Base-by-base conservation (phyloP, 1,140 invertebrate species). In the Saccostrea glomerata region DNA sequence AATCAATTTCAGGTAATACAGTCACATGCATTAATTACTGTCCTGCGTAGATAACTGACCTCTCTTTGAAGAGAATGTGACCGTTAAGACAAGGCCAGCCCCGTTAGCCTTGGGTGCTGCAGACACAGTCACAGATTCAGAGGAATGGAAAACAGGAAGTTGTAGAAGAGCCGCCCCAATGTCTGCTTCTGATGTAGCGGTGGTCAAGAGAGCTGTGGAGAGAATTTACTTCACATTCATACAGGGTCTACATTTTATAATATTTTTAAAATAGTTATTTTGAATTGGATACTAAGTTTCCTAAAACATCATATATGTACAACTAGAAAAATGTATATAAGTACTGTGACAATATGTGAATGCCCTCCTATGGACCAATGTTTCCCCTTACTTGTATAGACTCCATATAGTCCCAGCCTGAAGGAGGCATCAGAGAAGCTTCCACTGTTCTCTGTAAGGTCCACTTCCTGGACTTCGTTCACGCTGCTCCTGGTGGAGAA, bases 381-480 rank as follows among this genome's bases (percentile, higher is more conserved):
- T 15, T 9, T 30, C 25, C 4, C 0, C 58, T 63, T n/a, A 77
- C 92, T 89, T 66, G 92, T 93, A 77, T 82, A 92, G 5, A 88
- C 91, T 11, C 88, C 89, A 83, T 90, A 84, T 36, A 93, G 54
- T 5, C 90, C 89, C 0, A 93, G 84, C 55, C 88, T 85, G 84
- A 88, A 91, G 2, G 82, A 84, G 20, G 84, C 89, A 58, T 84
- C 86, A 58, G 82, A 83, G 30, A 87, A 60, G 20, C 85, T 63
- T 7, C 86, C 82, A 55, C 40, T 60, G 30, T 87, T 85, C 13
- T 89, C 90, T n/a, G 55, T 73, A 15, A 92, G 60, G 5, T 84
- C 89, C 6, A 93, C 87, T 2, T 30, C 30, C 84, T 93, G 92
- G n/a, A 90, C 90, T 20, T 91, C 89, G 25, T 66, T 82, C 1